Base-by-base conservation (phyloP, 2,888 invertebrate species). In the Lymantria monacha region DNA sequence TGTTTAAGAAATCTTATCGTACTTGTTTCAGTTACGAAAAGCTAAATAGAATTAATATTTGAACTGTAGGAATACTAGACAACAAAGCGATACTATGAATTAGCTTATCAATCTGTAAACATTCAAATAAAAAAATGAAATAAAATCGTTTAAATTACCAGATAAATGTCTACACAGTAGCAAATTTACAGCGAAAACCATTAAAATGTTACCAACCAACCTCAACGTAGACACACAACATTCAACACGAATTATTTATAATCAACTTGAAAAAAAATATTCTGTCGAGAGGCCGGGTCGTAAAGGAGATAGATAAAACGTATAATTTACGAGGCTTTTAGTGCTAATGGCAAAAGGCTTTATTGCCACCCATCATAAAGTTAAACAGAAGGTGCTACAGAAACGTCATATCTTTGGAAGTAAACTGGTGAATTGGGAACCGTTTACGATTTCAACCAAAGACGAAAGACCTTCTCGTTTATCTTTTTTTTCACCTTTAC, bases 281-380 rank as follows among this genome's bases (percentile, higher is more conserved):
- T 59, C 52, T 52, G 47, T 46, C 22, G 36, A 55, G 47, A 45
- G 57, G 51, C 49, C 41, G 57, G n/a, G n/a, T 63, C 63, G 60
- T 67, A 73, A 71, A 72, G 61, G 51, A 70, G 65, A 72, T 62
- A 79, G 77, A 81, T 81, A 81, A 79, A 74, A 67, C 70, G 65
- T 70, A 72, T 82, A 81, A 82, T 81, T 82, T 82, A 82, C 76
- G 82, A 79, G 68, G 73, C 81, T 79, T 74, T 81, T 72, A 76
- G 75, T 76, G 72, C 76, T 82, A 81, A 82, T 82, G 78, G 81
- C 63, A 61, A 66, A 72, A 70, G 74, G 68, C 72, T 81, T 82
- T 82, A 81, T 74, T 79, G 74, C 74, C 61, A 63, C 63, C 78
- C 68, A 74, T 77, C 76, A 76, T 74, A 76, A 76, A 74, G 66